These are phyloP conservation scores for Tineola bisselliella DNA, from an alignment of 2,888 invertebrate genomes.

Conservation along the genomic window DNA sequence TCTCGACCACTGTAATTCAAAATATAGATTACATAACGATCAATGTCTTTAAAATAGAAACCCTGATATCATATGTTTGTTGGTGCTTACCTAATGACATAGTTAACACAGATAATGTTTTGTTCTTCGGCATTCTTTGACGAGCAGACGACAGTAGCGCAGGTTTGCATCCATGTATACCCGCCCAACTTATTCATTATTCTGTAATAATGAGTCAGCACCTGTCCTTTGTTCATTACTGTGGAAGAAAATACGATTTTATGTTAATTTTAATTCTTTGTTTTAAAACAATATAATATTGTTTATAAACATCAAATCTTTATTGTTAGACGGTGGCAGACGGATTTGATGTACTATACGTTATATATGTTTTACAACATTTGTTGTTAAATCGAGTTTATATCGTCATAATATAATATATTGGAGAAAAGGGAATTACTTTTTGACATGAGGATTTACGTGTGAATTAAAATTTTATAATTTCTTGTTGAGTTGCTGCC, in stretches of 20 bases:
- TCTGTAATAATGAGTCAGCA: slow-evolving; percentile 94
- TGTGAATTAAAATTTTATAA: too few species aligned
- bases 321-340: too few species aligned
- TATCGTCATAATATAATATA: too few species aligned
- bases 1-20: slow-evolving; percentile 78
- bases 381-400: too few species aligned
- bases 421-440: too few species aligned
- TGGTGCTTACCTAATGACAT: slow-evolving; percentile 86
- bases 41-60: neutral
- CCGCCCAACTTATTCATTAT: slow-evolving; percentile 97
- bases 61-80: slow-evolving; percentile 16
- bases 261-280: slow-evolving; percentile 18
- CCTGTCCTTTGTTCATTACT: slow-evolving; percentile 98
- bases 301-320: neutral
- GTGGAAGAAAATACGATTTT: slow-evolving; percentile 34
- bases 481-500: too few species aligned
- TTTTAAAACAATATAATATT: neutral
- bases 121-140: slow-evolving; percentile 97
- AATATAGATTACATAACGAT: neutral
- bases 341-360: too few species aligned
- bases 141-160: slow-evolving; percentile 95
- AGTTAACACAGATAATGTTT: slow-evolving; percentile 97
- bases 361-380: too few species aligned
- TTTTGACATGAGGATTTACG: too few species aligned
- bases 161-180: slow-evolving; percentile 96